These are phyloP conservation scores for Potamarius usumacintae DNA, from an alignment of 2,113 vertebrate genomes.

Conservation along the genomic window DNA sequence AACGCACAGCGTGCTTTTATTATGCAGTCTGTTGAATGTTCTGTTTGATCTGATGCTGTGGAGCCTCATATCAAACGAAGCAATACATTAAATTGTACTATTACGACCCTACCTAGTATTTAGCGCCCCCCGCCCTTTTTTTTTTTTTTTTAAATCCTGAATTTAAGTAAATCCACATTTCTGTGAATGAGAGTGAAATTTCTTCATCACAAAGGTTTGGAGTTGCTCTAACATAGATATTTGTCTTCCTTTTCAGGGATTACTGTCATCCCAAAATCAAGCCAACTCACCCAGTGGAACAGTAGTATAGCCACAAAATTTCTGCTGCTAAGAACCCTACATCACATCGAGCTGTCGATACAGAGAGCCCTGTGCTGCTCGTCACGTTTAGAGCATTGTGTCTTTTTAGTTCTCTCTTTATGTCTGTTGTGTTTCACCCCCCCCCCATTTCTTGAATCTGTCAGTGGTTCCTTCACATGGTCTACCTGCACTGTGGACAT, in stretches of 20 bases:
- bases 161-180: background rate
- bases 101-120: too few relatives aligned
- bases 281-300: slow-evolving; percentile 95
- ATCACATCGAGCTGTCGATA: slow-evolving; percentile 72
- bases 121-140: too few relatives aligned
- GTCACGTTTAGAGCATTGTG: slow-evolving; percentile 83
- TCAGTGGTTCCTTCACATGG: slow-evolving; percentile 61
- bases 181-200: background rate
- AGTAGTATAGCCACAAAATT: slow-evolving; percentile 87
- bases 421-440: slow-evolving; percentile 50
- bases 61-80: background rate
- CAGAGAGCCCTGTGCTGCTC: slow-evolving; percentile 82
- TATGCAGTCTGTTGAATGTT: background rate
- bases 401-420: slow-evolving; percentile 62
- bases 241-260: slow-evolving; percentile 92
- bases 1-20: background rate
- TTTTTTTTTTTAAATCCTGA: background rate
- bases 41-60: background rate
- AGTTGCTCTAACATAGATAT: slow-evolving; percentile 57
- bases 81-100: background rate
- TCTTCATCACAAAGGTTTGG: background rate
- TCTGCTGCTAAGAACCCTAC: slow-evolving; percentile 83
- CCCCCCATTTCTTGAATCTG: slow-evolving; percentile 55
- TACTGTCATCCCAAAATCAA: slow-evolving; percentile 91
- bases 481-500: slow-evolving; percentile 57